Base-by-base conservation (phyloP, 2,888 invertebrate species). In the Synanthedon tipuliformis region DNA sequence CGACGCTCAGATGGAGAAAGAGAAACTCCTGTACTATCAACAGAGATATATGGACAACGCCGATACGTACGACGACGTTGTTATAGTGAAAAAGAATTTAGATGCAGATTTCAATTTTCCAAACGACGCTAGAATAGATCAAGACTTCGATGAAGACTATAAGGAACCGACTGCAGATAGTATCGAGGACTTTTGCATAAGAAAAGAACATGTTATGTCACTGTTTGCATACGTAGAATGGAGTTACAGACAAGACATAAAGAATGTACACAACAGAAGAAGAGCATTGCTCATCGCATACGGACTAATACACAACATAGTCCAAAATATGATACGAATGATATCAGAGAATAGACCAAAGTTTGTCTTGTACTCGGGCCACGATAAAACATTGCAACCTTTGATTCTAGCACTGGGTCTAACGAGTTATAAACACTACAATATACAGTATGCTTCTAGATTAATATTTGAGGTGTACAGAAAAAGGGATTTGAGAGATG, bases 301-400 rank as follows among this genome's bases (percentile, higher is more conserved):
- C 64, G 96, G 97, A 7, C 84, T 97, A 63, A 90, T 97, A 50
- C 89, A 93, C 23, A 94, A 94, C 67, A 92, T 96, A 51, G 94
- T 86, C 0, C 92, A 93, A 48, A 93, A 94, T 68, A 92, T 96
- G 91, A 86, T 95, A 10, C 89, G 92, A 62, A 94, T 95, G 88
- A 93, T 95, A 60, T 92, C 93, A 0, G 93, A 93, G 51, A 90
- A 90, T 55, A 90, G 90, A 55, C 93, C 93, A 0, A 93, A 92
- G 65, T 89, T 95, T 54, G 92, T 94, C 0, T 67, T 96, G 0
- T 96, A 94, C 71, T 97, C 97, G 0, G 97, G 97, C 0, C 98
- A 98, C 66, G 98, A 98, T 75, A 93, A 94, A 67, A 97, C 97
- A 0, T 70, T 98, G 41, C 94, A 95, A 65, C 94, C 95, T 59